Evolutionary conservation across 2,113 vertebrate species (phyloP), one percentile per base, ranked within the genome.

Genomic region (Sprattus sprattus): DNA sequence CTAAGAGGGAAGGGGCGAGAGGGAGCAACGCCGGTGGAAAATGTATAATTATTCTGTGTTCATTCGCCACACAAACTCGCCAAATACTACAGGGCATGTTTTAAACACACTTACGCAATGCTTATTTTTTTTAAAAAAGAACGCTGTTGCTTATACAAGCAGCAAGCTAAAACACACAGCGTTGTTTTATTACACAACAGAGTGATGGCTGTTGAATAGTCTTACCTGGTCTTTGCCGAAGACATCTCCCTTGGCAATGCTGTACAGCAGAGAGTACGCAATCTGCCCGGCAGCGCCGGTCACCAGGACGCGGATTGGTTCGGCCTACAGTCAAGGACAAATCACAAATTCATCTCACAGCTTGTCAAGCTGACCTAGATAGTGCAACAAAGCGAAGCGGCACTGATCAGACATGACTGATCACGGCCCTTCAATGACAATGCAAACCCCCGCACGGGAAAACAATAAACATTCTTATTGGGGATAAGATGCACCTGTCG

Each of bases 241-340:
- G 90, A 99, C 97, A 95, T 99, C 97, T 22, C 98, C 98, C 92
- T 98, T 99, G 86, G 97, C 98, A 85, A 99, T 98, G 93, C 97
- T 97, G 95, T 96, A 99, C 57, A 99, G 96, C 89, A 99, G 94
- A 0, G 98, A 99, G 89, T 99, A 99, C 44, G 98, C 98, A 57
- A 99, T 99, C 92, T 99, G 98, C 57, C 98, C 98, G 0, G 98
- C 98, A 75, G 98, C 98, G 88, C 98, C 98, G 0, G 98, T 99
- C 90, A 99, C 97, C 91, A 99, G 95, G 57, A 99, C 98, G 93
- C 93, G 95, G 94, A 99, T 93, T 1, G 97, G 95, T 82, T 97
- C 96, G 90, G 95, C 89, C 98, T 99, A 94, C 0, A 83, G 86
- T 84, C 91, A 54, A 1, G 9, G 10, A 71, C 6, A 52, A 18